Base-by-base conservation (phyloP, 2,888 invertebrate species). In the Mesorhabditis sp. region DNA sequence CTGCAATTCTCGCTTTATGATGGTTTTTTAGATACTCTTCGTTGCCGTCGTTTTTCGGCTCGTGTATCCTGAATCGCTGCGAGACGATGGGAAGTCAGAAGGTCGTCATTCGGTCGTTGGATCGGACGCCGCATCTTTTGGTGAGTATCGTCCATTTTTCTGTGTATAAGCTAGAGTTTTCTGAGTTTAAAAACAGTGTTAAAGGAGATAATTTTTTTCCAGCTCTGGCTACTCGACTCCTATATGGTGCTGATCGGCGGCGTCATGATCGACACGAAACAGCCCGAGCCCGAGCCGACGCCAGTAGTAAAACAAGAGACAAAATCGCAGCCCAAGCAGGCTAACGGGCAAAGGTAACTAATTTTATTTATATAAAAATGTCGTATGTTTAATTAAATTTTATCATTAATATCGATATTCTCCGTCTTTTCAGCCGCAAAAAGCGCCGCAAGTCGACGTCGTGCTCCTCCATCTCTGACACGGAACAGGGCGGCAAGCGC, bases 201-300 rank as follows among this genome's bases (percentile, higher is more conserved):
- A 41, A n/a, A 4, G 44, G 10, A 44, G 3, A 15, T 63, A 50
- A 62, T 4, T 62, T 66, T 10, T 65, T 43, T 63, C n/a, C 63
- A 76, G 81, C 69, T 83, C 15, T 83, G 83, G 83, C 73, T 83
- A 13, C 80, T 83, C 58, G 83, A 83, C 63, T 80, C 81, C 2
- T 83, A 82, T 69, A 79, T 82, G 4, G 71, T 80, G 6, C 44
- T 80, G 7, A 15, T 69, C 73, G 4, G 65, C 68, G 45, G 81
- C 2, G 28, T 28, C 28, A 28, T 28, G 28, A 2, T 28, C 28
- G 28, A 28, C 28, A 28, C 28, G 28, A 28, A 28, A 2, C 1
- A 28, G 28, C 28, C 28, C 28, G 28, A 28, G 28, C 28, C 28
- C 28, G 28, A 28, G 28, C 28, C 28, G 28, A 28, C 28, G 28